Evolutionary conservation across 2,888 invertebrate genomes (phyloP), one percentile per base, ranked within the genome.

Genomic region (Magallana nippona): DNA sequence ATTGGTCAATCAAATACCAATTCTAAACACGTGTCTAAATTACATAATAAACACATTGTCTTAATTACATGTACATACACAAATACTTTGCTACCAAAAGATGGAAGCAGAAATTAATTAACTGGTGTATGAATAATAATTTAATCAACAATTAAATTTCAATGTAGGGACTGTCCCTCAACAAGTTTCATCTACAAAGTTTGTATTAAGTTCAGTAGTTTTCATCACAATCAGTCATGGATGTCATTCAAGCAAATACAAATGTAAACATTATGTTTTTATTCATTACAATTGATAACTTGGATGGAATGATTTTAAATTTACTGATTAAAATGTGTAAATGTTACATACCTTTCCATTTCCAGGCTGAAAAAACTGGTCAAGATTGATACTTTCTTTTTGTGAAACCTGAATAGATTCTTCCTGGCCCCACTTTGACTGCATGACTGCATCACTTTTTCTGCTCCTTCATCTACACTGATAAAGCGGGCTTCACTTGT

Each of bases 351-450:
- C 60, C 60, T 60, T 60, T 60, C 60, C 60, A 10, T 60, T n/a
- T 60, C 1, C 60, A 60, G 60, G 60, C 60, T 60, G 60, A n/a
- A 60, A 60, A 60, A 60, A 60, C 60, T 60, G 60, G 60, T 60
- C 60, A 60, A 60, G 15, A 60, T 60, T 17, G 15, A 60, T 60
- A 2, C 60, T 60, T 17, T 44, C 8, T 44, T 44, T 44, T 5
- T 44, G 44, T 44, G 8, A 44, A 44, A 44, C 44, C 5, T 8
- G 44, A 44, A 44, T 44, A 44, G 44, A 44, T 44, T 60, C 60
- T 17, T 60, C 60, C n/a, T n/a, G n/a, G 60, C 8, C 19, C n/a
- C 60, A 60, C 44, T 60, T 60, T 60, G 60, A 60, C 60, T 60
- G 60, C n/a, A 60, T 60, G 60, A 60, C 60, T 60, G 60, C 15